Conservation (phyloP, 2,888 invertebrate genomes). For the Chrysolina haemoptera region DNA sequence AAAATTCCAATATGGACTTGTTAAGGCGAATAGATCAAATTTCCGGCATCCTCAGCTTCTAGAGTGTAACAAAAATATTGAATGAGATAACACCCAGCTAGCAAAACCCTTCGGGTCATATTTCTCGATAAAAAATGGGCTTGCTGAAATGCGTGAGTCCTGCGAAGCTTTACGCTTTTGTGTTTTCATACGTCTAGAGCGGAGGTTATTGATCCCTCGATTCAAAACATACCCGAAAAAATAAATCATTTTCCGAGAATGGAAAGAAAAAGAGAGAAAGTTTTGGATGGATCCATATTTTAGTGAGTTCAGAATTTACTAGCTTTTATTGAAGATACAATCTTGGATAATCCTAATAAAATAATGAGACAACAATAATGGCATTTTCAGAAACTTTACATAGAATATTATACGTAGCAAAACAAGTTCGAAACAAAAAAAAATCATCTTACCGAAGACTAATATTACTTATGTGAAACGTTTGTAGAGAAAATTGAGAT, state of each 20-base stretch:
- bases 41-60: constrained; percentile 2
- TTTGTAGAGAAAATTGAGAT: too few species aligned
- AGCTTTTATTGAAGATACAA: too few species aligned
- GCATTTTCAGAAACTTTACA: too few species aligned
- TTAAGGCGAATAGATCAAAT: constrained; percentile 5
- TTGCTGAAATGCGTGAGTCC: constrained; percentile 2
- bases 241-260: not conserved
- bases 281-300: too few species aligned
- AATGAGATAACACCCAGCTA: constrained; percentile 10
- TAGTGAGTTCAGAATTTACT: too few species aligned
- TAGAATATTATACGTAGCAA: too few species aligned
- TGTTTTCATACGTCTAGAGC: not conserved
- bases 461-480: too few species aligned
- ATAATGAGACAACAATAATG: too few species aligned
- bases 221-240: constrained; percentile 9
- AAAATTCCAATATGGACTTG: constrained; percentile 13
- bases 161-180: not conserved
- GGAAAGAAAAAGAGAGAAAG: not conserved
- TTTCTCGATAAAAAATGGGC: constrained; percentile 8
- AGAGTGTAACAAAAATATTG: constrained; percentile 14
- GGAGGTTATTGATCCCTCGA: constrained; percentile 8
- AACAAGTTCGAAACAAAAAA: too few species aligned
- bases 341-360: too few species aligned
- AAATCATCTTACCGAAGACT: too few species aligned
- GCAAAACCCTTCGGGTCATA: constrained; percentile 10